Conservation (phyloP, 2,797 vertebrate species). For the Leptoclinus maculatus region DNA sequence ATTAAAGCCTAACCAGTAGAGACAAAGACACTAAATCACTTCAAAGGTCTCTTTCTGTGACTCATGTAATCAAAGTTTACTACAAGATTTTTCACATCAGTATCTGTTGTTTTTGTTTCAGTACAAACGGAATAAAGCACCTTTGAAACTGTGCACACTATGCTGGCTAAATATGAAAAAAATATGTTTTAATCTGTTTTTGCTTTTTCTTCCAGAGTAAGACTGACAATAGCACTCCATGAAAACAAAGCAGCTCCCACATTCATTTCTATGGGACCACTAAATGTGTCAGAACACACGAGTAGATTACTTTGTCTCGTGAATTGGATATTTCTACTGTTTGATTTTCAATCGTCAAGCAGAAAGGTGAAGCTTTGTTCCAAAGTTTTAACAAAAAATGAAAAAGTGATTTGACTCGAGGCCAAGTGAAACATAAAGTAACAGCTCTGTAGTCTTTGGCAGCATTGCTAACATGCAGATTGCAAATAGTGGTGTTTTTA, state of each 20-base stretch:
- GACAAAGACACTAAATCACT: conserved; percentile 30
- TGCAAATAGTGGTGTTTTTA: neutral
- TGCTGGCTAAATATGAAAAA: neutral
- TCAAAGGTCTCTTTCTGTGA: conserved; percentile 6
- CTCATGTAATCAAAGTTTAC: neutral
- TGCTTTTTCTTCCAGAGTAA: too few species aligned
- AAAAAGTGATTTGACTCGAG: too few species aligned
- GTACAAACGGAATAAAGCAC: neutral
- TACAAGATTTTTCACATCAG: neutral
- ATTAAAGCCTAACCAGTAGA: conserved; percentile 42
- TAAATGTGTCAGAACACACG: neutral
- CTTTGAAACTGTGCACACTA: neutral
- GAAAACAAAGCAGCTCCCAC: too few species aligned
- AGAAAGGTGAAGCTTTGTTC: too few species aligned
- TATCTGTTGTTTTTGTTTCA: neutral
- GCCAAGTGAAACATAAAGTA: too few species aligned
- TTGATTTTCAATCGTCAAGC: too few species aligned
- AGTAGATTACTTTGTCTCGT: neutral
- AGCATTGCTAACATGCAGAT: neutral
- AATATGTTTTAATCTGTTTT: too few species aligned
- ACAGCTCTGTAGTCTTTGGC: neutral
- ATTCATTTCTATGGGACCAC: neutral
- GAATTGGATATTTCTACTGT: too few species aligned
- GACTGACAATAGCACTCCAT: neutral
- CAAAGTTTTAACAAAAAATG: too few species aligned